Conservation (phyloP, 1,140 invertebrate species). For the Lethocerus indicus region DNA sequence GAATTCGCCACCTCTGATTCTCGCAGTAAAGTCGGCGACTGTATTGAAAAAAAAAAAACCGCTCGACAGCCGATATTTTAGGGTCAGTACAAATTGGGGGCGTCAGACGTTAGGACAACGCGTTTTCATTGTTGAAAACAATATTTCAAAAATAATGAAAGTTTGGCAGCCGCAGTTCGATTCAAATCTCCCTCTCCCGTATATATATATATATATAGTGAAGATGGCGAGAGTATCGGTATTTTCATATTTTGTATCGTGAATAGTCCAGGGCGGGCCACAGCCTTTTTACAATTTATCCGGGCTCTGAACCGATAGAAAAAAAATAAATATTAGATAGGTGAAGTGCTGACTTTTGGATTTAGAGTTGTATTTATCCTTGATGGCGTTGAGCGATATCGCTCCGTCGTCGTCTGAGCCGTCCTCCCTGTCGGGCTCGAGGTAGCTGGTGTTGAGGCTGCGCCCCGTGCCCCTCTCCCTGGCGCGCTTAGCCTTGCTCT, state of each 20-base stretch:
- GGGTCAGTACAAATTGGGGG: too few species aligned
- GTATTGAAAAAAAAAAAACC: too few species aligned
- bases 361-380: slow-evolving; percentile 76
- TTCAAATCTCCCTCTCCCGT: not conserved
- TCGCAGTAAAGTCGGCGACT: too few species aligned
- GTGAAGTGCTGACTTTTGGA: slow-evolving; percentile 5
- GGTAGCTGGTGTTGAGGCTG: slow-evolving; percentile 38
- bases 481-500: slow-evolving; percentile 40
- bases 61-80: too few species aligned
- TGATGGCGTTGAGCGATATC: slow-evolving; percentile 84
- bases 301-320: not conserved
- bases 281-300: not conserved
- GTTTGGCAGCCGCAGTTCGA: not conserved
- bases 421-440: slow-evolving; percentile 49
- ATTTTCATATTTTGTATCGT: too few species aligned
- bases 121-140: too few species aligned
- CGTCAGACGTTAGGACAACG: too few species aligned
- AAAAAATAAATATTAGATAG: not conserved
- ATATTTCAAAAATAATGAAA: too few species aligned
- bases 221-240: too few species aligned
- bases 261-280: too few species aligned
- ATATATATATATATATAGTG: not conserved
- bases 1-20: too few species aligned
- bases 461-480: slow-evolving; percentile 38
- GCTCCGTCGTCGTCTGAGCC: slow-evolving; percentile 81